phyloP scores from a whole-genome alignment of 1,140 invertebrate genomes.

The Pseudomyrmex pallidus region DNA sequence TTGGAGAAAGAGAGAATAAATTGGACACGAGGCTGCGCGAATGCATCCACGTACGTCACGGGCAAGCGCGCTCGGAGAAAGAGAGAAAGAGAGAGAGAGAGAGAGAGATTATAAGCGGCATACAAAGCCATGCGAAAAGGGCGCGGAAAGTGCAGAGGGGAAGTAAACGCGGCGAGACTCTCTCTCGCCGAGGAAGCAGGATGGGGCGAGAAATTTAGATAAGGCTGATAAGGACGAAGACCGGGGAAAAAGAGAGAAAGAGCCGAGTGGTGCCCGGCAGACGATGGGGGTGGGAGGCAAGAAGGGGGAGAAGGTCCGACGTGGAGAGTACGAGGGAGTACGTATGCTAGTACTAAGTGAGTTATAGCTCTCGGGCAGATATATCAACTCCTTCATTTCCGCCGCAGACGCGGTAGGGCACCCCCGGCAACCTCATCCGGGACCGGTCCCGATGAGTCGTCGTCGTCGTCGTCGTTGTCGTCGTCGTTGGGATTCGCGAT shows the following conservation, averaged over 20 bases:
- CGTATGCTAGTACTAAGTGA: conserved; percentile 81
- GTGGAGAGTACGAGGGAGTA: conserved; percentile 30
- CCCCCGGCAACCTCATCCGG: conserved; percentile 51
- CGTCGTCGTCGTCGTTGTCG: conserved; percentile 16
- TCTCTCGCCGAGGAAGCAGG: conserved; percentile 38
- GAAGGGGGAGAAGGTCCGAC: conserved; percentile 40
- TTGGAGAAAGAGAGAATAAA: conserved; percentile 46
- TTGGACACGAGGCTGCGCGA: conserved; percentile 51
- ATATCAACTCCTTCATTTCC: conserved; percentile 84
- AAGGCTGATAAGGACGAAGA: conserved; percentile 38
- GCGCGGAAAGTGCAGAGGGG: conserved; percentile 45
- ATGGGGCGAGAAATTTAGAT: conserved; percentile 52
- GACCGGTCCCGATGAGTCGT: conserved; percentile 54
- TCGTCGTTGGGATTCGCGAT: too few species aligned
- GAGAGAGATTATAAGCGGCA: conserved; percentile 48
- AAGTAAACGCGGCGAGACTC: not conserved
- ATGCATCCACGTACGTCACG: conserved; percentile 41
- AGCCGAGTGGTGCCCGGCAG: conserved; percentile 11
- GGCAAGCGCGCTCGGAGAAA: conserved; percentile 12
- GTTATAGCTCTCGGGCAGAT: conserved; percentile 82
- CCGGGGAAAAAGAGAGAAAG: conserved; percentile 42
- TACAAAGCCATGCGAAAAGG: conserved; percentile 52
- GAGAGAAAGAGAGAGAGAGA: too few species aligned
- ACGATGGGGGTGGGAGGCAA: conserved; percentile 31
- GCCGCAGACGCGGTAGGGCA: conserved; percentile 76